Percentiles rank a stretch among this genome's conserved stretches.
These are phyloP conservation scores for Drosophila yooni DNA, from an alignment of 2,888 invertebrate species.

Conservation along the genomic window DNA sequence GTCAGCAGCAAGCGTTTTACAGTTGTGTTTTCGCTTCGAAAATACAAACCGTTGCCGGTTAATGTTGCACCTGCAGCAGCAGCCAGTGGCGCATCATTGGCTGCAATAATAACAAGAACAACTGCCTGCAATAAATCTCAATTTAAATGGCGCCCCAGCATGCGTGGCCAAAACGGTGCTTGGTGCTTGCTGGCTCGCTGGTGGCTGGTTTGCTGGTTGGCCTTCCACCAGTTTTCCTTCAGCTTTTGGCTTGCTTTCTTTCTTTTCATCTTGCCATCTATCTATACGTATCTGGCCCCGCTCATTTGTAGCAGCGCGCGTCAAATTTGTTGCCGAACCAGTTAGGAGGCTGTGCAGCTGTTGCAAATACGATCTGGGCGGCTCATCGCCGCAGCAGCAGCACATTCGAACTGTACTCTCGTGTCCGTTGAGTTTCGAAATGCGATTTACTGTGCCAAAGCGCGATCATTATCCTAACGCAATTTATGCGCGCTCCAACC, in stretches of 20 bases:
- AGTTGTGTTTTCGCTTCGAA: conserved; percentile 66
- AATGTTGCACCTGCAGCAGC: conserved; percentile 45
- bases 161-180: conserved; percentile 77
- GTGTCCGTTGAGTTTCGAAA: conserved; percentile 77
- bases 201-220: conserved; percentile 20
- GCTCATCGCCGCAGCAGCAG: conserved; percentile 34
- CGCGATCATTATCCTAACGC: conserved; percentile 84
- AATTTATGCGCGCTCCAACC: conserved; percentile 81
- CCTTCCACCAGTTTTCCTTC: conserved; percentile 74
- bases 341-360: conserved; percentile 63
- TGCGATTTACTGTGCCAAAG: conserved; percentile 80
- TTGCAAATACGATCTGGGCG: conserved; percentile 53
- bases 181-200: conserved; percentile 41
- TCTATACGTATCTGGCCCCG: conserved; percentile 34
- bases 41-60: conserved; percentile 54
- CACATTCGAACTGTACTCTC: conserved; percentile 70
- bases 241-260: conserved; percentile 47
- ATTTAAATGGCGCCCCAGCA: conserved; percentile 84
- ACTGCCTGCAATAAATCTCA: conserved; percentile 83
- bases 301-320: conserved; percentile 72
- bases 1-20: conserved; percentile 67
- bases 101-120: conserved; percentile 61
- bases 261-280: conserved; percentile 33
- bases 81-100: conserved; percentile 54
- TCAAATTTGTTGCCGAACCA: conserved; percentile 80